Evolutionary conservation across 2,888 invertebrate genomes (phyloP).

Genomic region (Lissocephala sabroskyi): DNA sequence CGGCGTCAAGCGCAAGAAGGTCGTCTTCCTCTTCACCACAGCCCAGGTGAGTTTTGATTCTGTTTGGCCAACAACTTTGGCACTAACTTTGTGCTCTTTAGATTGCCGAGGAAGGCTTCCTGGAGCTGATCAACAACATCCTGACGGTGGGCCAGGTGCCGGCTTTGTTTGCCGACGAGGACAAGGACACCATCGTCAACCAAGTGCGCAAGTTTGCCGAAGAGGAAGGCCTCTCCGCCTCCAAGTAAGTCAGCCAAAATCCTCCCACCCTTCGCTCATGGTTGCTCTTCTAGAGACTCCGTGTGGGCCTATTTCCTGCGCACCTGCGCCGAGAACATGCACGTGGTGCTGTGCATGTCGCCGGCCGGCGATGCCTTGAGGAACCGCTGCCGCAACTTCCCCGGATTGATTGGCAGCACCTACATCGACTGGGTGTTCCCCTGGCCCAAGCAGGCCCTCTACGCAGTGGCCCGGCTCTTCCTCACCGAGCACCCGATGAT

Average conservation of each 20-base stretch:
- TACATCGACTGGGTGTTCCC: conserved; percentile 96
- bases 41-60: conserved; percentile 76
- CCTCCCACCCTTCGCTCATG: conserved; percentile 15
- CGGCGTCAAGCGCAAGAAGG: conserved; percentile 84
- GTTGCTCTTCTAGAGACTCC: conserved; percentile 82
- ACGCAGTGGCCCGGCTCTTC: conserved; percentile 89
- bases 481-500: conserved; percentile 80
- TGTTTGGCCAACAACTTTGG: too few species aligned
- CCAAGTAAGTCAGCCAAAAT: conserved; percentile 75
- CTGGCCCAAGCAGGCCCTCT: conserved; percentile 92
- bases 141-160: conserved; percentile 91
- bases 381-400: conserved; percentile 90
- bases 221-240: conserved; percentile 81
- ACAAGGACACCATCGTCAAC: conserved; percentile 86
- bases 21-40: conserved; percentile 88
- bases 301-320: conserved; percentile 90
- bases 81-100: too few species aligned
- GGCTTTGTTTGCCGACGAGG: conserved; percentile 89
- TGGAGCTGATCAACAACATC: conserved; percentile 94
- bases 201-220: conserved; percentile 80
- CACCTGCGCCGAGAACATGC: conserved; percentile 86
- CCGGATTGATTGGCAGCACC: conserved; percentile 92
- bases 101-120: conserved; percentile 85
- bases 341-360: conserved; percentile 93
- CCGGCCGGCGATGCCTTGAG: conserved; percentile 87